Evolutionary conservation across 2,797 vertebrate genomes (phyloP).

Genomic region (Rhinella marina): DNA sequence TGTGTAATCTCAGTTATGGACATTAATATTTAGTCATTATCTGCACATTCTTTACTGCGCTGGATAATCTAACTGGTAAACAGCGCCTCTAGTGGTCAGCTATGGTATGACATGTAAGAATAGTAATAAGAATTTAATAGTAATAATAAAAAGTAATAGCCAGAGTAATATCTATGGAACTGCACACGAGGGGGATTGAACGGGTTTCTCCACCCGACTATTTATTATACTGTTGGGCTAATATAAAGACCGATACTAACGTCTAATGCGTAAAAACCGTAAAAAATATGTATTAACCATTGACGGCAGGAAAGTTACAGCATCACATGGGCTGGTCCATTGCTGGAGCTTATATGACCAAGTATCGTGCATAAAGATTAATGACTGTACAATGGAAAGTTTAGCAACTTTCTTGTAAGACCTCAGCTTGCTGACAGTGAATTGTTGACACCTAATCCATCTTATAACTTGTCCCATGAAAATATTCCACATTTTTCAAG

Average conservation of each 20-base stretch:
- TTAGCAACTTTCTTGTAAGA: too few species aligned
- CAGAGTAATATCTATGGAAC: not conserved
- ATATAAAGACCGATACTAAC: not conserved
- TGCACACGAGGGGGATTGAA: not conserved
- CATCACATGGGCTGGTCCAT: too few species aligned
- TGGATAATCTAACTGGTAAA: not conserved
- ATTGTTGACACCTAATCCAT: too few species aligned
- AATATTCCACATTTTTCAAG: too few species aligned
- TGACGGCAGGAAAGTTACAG: too few species aligned
- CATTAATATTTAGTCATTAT: not conserved
- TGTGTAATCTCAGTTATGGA: not conserved
- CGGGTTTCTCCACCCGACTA: not conserved
- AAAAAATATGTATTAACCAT: not conserved
- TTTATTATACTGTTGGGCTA: not conserved
- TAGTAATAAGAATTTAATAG: not conserved
- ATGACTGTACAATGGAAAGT: too few species aligned
- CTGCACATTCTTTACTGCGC: not conserved
- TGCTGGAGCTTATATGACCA: too few species aligned
- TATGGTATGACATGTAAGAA: not conserved
- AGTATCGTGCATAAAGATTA: too few species aligned
- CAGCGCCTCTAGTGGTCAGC: not conserved
- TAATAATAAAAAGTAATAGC: not conserved
- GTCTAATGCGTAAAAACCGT: not conserved
- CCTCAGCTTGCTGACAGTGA: too few species aligned
- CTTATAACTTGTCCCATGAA: too few species aligned